phyloP scores from a whole-genome alignment of 2,113 vertebrate genomes.

The Halichoerus grypus region DNA sequence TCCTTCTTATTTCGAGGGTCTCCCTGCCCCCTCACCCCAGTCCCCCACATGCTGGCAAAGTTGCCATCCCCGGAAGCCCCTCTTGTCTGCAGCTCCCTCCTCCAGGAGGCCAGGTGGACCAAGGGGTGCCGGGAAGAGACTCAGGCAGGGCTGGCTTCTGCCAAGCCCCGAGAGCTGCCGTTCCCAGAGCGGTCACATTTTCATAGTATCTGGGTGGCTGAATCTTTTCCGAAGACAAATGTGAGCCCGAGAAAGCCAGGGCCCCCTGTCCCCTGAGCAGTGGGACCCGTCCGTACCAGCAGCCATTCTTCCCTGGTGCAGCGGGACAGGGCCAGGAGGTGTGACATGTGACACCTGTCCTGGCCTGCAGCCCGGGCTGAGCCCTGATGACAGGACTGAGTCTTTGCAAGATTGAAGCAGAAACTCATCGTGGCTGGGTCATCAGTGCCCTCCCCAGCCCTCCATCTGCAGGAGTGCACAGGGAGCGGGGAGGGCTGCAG shows the following conservation, averaged over 20 bases:
- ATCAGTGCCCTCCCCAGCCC: not conserved
- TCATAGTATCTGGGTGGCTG: not conserved
- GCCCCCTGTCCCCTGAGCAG: not conserved
- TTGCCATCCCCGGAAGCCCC: not conserved
- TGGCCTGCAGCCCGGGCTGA: not conserved
- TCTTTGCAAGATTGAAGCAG: not conserved
- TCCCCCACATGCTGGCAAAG: not conserved
- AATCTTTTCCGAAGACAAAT: not conserved
- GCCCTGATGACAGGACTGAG: not conserved
- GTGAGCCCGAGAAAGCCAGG: not conserved
- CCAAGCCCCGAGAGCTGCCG: too few species aligned
- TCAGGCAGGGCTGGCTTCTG: not conserved
- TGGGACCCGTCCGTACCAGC: not conserved
- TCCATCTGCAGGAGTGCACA: not conserved
- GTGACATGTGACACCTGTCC: not conserved
- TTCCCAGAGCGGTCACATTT: not conserved
- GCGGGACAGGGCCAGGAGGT: not conserved
- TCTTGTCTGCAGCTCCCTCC: not conserved
- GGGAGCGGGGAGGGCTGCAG: fast-evolving
- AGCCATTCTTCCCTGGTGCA: fast-evolving
- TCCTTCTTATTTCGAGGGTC: not conserved
- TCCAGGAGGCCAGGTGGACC: not conserved
- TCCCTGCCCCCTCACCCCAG: not conserved
- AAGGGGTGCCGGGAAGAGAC: not conserved
- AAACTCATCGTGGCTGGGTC: not conserved